phyloP scores from a whole-genome alignment of 2,113 vertebrate species.

The Catharus minimus region DNA sequence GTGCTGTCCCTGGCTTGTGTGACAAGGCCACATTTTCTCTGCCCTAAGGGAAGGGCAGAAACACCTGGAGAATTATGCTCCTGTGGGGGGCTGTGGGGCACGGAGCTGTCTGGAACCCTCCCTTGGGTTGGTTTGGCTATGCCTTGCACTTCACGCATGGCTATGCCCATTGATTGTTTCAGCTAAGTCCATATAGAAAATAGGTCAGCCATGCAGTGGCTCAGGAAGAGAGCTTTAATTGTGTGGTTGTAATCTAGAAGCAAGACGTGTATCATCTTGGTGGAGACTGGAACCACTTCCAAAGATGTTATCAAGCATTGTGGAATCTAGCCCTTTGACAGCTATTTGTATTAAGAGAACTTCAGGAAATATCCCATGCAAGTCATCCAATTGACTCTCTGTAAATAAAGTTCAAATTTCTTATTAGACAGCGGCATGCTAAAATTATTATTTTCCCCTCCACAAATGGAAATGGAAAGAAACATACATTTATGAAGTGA shows the following conservation, averaged over 20 bases:
- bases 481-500: not conserved
- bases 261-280: not conserved
- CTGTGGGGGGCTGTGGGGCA: not conserved
- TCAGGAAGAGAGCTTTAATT: conserved; percentile 8
- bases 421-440: not conserved
- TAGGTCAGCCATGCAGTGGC: conserved; percentile 39
- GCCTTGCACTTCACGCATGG: not conserved
- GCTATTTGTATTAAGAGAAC: not conserved
- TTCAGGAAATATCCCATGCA: not conserved
- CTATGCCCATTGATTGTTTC: conserved; percentile 28
- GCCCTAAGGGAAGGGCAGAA: not conserved
- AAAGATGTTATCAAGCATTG: not conserved
- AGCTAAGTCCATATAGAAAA: conserved; percentile 17
- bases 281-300: not conserved
- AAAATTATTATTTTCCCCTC: not conserved
- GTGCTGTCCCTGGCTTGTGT: not conserved
- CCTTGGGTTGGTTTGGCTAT: not conserved
- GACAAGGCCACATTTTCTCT: not conserved
- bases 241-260: not conserved
- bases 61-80: not conserved
- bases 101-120: not conserved
- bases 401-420: not conserved
- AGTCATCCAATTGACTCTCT: not conserved
- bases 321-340: not conserved
- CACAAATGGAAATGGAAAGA: not conserved